phyloP scores from a whole-genome alignment of 2,113 vertebrate species.

The Anthoscopus minutus region DNA sequence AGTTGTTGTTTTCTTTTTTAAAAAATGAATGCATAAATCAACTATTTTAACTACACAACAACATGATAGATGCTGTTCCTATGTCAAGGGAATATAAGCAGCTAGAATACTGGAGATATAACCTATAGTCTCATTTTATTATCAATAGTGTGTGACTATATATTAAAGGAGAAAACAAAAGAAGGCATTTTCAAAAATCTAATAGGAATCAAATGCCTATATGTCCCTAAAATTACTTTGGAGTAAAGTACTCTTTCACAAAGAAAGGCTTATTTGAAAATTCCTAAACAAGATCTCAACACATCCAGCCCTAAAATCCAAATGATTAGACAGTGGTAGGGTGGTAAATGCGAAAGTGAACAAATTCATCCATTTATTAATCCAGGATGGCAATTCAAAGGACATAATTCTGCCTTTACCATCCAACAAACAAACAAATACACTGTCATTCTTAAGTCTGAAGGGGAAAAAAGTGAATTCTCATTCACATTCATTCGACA shows the following conservation, averaged over 20 bases:
- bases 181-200: background rate
- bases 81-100: background rate
- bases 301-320: background rate
- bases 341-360: background rate
- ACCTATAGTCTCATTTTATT: background rate
- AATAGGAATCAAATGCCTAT: background rate
- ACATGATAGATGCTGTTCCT: background rate
- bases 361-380: background rate
- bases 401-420: background rate
- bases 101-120: background rate
- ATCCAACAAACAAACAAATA: background rate
- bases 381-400: background rate
- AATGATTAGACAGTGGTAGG: background rate
- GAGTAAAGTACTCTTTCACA: background rate
- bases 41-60: background rate
- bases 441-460: background rate
- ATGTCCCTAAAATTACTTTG: background rate
- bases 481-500: background rate
- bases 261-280: background rate
- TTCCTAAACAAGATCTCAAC: background rate
- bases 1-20: background rate
- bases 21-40: background rate
- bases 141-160: background rate
- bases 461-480: background rate
- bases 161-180: background rate